Evolutionary conservation across 2,113 vertebrate genomes (phyloP), one percentile per base, ranked within the genome.

Genomic region (Hypanus sabinus): DNA sequence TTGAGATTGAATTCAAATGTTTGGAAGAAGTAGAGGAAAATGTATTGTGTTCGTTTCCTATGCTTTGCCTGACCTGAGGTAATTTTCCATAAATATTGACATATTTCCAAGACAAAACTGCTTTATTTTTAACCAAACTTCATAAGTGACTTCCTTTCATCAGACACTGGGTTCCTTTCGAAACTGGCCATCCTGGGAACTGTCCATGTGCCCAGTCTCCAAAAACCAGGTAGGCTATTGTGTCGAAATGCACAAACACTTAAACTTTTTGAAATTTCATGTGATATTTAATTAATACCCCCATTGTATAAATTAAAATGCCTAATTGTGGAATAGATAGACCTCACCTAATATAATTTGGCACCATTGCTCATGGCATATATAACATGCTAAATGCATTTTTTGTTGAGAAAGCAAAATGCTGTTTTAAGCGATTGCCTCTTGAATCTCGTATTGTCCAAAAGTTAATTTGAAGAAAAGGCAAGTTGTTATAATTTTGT

Each of bases 131-230:
- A 93, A 93, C 65, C 68, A 93, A 93, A 55, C 91, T 93, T 93
- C 91, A 93, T 55, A 93, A 73, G 70, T 73, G 68, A 93, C 91
- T 93, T 93, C 36, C 70, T 93, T 93, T 93, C 65, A 92, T 92
- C 91, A 93, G 91, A 93, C 68, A 46, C 91, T 93, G 70, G 65
- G 91, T 93, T 93, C 91, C 68, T 93, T 73, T 38, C 68, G 70
- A 93, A 93, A 93, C 70, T 93, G 91, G 91, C 38, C 91, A 93
- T 93, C 91, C 91, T 93, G 91, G 91, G 91, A 93, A 93, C 65
- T 93, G 91, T 93, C 91, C 27, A 93, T 93, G 91, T 93, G 91
- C 70, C 91, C 91, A 62, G 91, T 93, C 91, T 93, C 91, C 91
- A 93, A 93, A 93, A 93, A 93, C 11, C 91, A 93, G 91, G 91